Percentiles rank a stretch among this genome's conserved stretches.
These are phyloP conservation scores for Camponotus vicinus DNA, from an alignment of 1,140 invertebrate species.

Conservation along the genomic window DNA sequence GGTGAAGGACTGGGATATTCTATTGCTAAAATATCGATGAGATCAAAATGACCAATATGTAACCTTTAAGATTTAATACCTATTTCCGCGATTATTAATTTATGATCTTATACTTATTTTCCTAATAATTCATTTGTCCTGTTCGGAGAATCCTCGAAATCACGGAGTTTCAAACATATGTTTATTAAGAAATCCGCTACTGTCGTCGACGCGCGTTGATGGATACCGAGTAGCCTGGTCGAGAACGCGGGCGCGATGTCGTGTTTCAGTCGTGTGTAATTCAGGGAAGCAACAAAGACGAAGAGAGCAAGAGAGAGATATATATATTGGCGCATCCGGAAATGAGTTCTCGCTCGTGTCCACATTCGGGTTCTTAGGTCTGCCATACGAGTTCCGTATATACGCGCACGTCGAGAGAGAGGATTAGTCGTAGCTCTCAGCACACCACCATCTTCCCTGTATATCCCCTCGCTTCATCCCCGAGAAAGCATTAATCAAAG, in stretches of 20 bases:
- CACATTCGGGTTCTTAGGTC: conserved; percentile 76
- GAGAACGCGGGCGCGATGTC: conserved; percentile 9
- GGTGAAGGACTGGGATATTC: too few relatives aligned
- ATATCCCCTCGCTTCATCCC: conserved; percentile 51
- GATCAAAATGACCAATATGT: too few relatives aligned
- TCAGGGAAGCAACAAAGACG: conserved; percentile 58
- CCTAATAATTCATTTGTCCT: not conserved
- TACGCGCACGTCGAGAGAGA: conserved; percentile 58
- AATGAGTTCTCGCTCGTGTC: conserved; percentile 82
- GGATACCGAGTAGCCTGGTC: conserved; percentile 18
- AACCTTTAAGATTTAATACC: not conserved
- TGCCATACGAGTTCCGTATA: conserved; percentile 66
- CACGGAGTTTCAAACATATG: not conserved
- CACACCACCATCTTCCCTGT: conserved; percentile 13
- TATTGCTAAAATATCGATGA: too few relatives aligned
- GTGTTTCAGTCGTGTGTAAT: conserved; percentile 66
- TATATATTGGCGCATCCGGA: conserved; percentile 73
- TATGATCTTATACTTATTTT: not conserved
- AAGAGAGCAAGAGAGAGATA: not conserved
- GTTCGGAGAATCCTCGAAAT: not conserved
- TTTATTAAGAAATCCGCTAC: conserved; percentile 21
- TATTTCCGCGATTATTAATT: not conserved
- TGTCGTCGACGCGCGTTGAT: conserved; percentile 25
- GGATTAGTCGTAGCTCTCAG: conserved; percentile 75
- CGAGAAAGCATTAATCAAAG: conserved; percentile 82